Evolutionary conservation across 53 echinoderm and acorn worm species (phyloP).

Genomic region (Henricia sp.): DNA sequence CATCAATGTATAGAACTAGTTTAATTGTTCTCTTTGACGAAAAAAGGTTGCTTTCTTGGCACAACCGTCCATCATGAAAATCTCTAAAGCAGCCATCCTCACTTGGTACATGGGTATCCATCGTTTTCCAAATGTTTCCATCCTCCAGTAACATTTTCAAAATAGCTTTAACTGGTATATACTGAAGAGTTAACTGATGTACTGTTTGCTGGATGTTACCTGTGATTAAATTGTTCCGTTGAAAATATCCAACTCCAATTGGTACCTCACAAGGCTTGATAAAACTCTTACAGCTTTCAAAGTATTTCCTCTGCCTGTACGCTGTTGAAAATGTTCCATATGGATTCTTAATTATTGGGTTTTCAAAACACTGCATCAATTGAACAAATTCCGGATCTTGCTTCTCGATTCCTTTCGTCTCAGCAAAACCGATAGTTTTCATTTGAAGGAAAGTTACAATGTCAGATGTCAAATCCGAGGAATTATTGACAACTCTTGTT

Average conservation of each 20-base stretch:
- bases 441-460: constrained; percentile 20
- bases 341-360: constrained; percentile 1
- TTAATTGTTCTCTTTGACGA: not conserved
- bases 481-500: constrained; percentile 7
- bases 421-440: constrained; percentile 7
- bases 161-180: constrained; percentile 51
- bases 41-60: not conserved
- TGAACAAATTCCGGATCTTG: constrained; percentile 16
- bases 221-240: constrained; percentile 19
- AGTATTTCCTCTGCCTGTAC: constrained; percentile 52
- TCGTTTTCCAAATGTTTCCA: constrained; percentile 23
- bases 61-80: constrained; percentile 1
- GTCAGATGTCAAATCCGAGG: constrained; percentile 12
- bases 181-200: constrained; percentile 46
- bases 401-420: not conserved
- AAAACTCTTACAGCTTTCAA: constrained; percentile 19
- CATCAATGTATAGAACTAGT: not conserved
- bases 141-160: constrained; percentile 57
- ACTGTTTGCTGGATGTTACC: constrained; percentile 52
- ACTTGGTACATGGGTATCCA: constrained; percentile 17
- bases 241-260: constrained; percentile 57
- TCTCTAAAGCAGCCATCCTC: constrained; percentile 18
- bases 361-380: constrained; percentile 28
- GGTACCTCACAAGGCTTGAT: constrained; percentile 52
- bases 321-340: constrained; percentile 45